Percentiles rank a stretch among this genome's conserved stretches.
Conservation (phyloP, 2,888 invertebrate species). For the Apamea monoglypha region DNA sequence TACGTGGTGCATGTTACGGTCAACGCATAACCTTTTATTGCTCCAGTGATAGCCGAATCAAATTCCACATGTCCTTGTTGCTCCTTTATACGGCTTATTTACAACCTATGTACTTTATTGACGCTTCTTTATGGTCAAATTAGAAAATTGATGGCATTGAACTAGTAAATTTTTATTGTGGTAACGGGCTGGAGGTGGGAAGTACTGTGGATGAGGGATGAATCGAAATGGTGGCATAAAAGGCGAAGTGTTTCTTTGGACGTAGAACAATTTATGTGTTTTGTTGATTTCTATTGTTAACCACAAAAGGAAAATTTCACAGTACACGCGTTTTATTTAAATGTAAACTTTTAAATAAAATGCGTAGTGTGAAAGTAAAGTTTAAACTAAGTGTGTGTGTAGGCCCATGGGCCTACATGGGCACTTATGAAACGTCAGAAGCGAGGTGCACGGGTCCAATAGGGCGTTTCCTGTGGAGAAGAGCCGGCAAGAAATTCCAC, state of each 20-base stretch:
- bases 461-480: too few species aligned
- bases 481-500: too few species aligned
- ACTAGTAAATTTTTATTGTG: constrained; percentile 52
- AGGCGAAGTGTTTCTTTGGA: background rate
- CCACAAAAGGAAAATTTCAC: background rate
- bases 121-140: constrained; percentile 59
- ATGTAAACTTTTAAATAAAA: too few species aligned
- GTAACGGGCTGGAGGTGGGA: constrained; percentile 25
- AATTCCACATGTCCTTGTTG: constrained; percentile 75
- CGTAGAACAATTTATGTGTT: background rate
- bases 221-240: constrained; percentile 13
- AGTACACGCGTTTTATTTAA: background rate
- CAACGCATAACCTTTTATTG: constrained; percentile 82
- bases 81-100: constrained; percentile 66
- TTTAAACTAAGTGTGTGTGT: too few species aligned
- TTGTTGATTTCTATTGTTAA: background rate
- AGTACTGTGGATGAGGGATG: background rate
- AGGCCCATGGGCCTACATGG: too few species aligned
- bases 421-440: too few species aligned
- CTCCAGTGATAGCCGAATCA: constrained; percentile 75
- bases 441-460: too few species aligned
- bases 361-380: too few species aligned
- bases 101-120: constrained; percentile 64
- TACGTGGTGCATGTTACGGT: constrained; percentile 78
- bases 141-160: constrained; percentile 60